A percentile compares a stretch with the other conserved stretches of the same genome.
These are phyloP conservation scores for Platerodrilus igneus DNA, from an alignment of 2,888 invertebrate genomes.

Conservation along the genomic window DNA sequence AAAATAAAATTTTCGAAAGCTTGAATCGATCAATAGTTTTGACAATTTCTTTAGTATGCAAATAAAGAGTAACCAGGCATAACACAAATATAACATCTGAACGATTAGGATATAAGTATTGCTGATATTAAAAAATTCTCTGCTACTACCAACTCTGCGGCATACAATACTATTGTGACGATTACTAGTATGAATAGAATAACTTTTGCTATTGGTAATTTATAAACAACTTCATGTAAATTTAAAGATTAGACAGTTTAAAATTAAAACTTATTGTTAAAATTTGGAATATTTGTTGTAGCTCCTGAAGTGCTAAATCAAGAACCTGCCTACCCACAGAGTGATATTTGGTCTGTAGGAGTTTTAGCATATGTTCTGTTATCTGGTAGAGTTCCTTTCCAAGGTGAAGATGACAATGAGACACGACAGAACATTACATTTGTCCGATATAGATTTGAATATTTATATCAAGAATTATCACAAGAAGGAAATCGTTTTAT, in stretches of 20 bases:
- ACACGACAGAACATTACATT: slow-evolving; percentile 88
- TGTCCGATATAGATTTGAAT: slow-evolving; percentile 89
- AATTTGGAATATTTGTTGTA: slow-evolving; percentile 44
- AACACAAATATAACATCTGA: too few relatives aligned
- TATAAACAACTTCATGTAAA: background rate
- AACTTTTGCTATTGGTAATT: too few relatives aligned
- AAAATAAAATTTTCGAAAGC: too few relatives aligned
- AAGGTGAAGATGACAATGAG: slow-evolving; percentile 74
- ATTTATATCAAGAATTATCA: slow-evolving; percentile 89
- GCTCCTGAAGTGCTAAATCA: slow-evolving; percentile 87
- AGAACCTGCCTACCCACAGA: slow-evolving; percentile 82
- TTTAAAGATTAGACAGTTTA: background rate
- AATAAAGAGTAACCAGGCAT: too few relatives aligned
- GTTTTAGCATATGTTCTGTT: slow-evolving; percentile 87
- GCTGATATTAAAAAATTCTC: too few relatives aligned
- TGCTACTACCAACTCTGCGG: too few relatives aligned
- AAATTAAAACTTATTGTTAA: background rate
- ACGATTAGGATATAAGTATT: too few relatives aligned
- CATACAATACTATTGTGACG: too few relatives aligned
- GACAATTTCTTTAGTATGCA: too few relatives aligned
- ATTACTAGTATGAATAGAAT: too few relatives aligned
- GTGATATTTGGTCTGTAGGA: slow-evolving; percentile 95
- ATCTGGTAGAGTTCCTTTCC: slow-evolving; percentile 90
- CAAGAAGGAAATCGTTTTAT: slow-evolving; percentile 91
- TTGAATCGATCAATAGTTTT: too few relatives aligned